phyloP scores from a whole-genome alignment of 2,113 vertebrate genomes.

The Chloropsis cyanopogon region DNA sequence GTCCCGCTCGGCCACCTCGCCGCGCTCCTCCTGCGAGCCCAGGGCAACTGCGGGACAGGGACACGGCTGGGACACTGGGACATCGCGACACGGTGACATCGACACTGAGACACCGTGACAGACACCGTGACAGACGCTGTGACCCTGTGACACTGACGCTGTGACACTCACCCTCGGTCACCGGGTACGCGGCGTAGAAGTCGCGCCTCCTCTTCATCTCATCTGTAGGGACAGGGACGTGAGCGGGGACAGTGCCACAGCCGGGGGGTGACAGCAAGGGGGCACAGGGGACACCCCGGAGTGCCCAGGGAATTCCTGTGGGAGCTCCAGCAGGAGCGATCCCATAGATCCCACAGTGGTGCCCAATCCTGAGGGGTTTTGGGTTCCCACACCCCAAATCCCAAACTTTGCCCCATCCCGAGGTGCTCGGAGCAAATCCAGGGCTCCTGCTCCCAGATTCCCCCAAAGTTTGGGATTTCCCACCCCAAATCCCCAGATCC shows the following conservation, averaged over 20 bases:
- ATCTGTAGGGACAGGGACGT: conserved; percentile 65
- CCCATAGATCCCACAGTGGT: accelerated
- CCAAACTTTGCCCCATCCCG: background rate
- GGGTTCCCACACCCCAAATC: background rate
- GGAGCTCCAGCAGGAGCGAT: background rate
- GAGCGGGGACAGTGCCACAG: background rate
- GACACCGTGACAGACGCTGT: background rate
- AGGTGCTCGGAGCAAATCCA: background rate
- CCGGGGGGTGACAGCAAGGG: background rate
- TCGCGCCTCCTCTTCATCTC: conserved; percentile 92
- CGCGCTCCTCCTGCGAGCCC: conserved; percentile 57
- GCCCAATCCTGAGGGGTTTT: background rate
- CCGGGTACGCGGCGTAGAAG: conserved; percentile 85
- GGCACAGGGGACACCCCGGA: background rate
- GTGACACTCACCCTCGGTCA: conserved; percentile 74
- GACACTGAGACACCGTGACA: background rate
- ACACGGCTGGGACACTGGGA: background rate
- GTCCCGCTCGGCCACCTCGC: conserved; percentile 81
- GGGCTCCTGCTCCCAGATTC: background rate
- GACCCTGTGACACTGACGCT: background rate
- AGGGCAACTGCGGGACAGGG: background rate
- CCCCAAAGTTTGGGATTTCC: background rate
- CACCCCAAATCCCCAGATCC: no score
- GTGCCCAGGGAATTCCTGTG: background rate
- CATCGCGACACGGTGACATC: no score